Conservation (phyloP, 2,888 invertebrate species). For the Thelaira solivaga region DNA sequence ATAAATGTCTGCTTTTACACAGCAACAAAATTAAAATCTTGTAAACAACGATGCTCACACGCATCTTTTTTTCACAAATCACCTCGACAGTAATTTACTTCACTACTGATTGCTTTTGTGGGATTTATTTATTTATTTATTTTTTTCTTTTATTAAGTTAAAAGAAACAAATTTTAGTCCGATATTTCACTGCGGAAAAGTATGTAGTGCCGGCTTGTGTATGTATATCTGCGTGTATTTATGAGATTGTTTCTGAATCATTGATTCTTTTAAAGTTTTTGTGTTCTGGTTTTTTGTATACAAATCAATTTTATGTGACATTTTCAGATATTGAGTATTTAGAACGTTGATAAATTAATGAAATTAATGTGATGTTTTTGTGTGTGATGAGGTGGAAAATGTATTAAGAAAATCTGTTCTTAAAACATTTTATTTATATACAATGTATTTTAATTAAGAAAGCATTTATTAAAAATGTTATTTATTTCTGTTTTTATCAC, state of each 20-base stretch:
- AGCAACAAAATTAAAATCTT: not conserved
- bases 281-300: constrained; percentile 25
- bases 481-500: not conserved
- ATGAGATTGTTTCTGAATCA: constrained; percentile 19
- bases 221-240: not conserved
- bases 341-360: constrained; percentile 53
- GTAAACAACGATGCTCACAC: constrained; percentile 28
- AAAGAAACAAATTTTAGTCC: not conserved
- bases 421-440: constrained; percentile 16
- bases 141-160: not conserved
- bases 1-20: not conserved
- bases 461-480: not conserved
- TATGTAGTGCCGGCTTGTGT: not conserved
- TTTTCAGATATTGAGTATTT: constrained; percentile 57
- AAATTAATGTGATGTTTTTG: constrained; percentile 49
- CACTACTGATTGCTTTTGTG: constrained; percentile 51
- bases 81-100: constrained; percentile 52
- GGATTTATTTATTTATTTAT: not conserved
- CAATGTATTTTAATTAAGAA: constrained; percentile 10
- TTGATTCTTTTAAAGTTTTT: not conserved
- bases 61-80: constrained; percentile 48
- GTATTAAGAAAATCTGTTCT: constrained; percentile 9
- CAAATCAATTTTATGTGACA: constrained; percentile 61
- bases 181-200: too few species aligned
- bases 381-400: constrained; percentile 18